Base-by-base conservation (phyloP, 1,140 invertebrate genomes). In the Arctopsyche grandis region DNA sequence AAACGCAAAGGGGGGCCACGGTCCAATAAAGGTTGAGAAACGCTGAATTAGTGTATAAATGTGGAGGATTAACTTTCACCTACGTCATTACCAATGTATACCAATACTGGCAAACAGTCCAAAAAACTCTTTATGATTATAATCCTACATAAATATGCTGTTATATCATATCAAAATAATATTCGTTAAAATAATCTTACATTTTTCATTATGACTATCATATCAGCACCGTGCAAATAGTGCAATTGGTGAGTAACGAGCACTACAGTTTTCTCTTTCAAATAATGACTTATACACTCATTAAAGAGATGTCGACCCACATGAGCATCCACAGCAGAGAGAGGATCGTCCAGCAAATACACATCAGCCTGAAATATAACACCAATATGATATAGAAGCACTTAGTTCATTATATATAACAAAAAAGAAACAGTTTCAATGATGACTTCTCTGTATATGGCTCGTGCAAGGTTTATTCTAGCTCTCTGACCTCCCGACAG, bases 191-290 rank as follows among this genome's bases (percentile, higher is more conserved):
- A 10, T 43, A 21, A 48, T 56, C 90, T 79, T 93, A 89, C 91
- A 83, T 90, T 87, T n/a, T 89, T 87, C 83, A 90, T 83, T 10
- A 85, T 88, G 79, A 88, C 89, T 86, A 88, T 89, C 77, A 85
- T 84, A 83, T 94, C 91, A 5, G 92, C 94, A 52, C 89, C 87
- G 83, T 92, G 91, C 12, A 96, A 86, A 81, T 93, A 95, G 83
- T 96, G 94, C 24, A 96, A 84, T 83, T 96, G 94, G 87, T 96
- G 94, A 1, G 94, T 96, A 0, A 94, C 93, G 14, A 95, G 85
- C 12, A 95, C 84, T 38, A 93, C 88, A 10, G 92, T 93, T 86
- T 94, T 94, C 4, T 89, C 87, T 52, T 88, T 87, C 1, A 94
- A 84, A 66, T 89, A 90, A 38, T 86, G 86, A 38, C 86, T 83